Evolutionary conservation across 2,797 vertebrate species (phyloP), one percentile per base, ranked within the genome.

Genomic region (Lutjanus argentimaculatus): DNA sequence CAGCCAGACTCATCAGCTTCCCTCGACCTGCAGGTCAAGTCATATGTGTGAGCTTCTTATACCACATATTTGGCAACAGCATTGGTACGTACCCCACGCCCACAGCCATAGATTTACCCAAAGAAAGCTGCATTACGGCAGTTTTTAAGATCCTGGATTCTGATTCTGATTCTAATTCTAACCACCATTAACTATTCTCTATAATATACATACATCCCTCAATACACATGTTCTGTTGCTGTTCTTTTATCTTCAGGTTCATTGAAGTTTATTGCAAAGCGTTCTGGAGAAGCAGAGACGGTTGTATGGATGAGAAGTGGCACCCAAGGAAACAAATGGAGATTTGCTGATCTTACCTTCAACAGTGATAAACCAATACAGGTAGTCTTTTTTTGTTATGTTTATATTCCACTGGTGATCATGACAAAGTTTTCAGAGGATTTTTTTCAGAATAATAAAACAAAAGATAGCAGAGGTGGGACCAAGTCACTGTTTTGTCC

Each of bases 251-350:
- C 58, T 67, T 11, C 71, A 96, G 95, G 95, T 57, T 93, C 94
- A 17, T 56, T 96, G 72, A 95, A 75, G 82, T 95, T 96, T 66
- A 92, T 96, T 53, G 76, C 84, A 64, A 95, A 91, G 79, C 70
- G 16, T 17, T 40, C 87, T 10, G 89, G 84, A 61, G 92, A 93
- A 25, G 55, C 53, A 8, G 92, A 95, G 57, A 93, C 77, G 0
- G 71, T 95, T 21, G 76, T 93, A 3, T 96, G 96, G 96, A 91
- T 95, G 79, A 94, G 94, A 80, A 93, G 65, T 43, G 95, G 94
- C 49, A 96, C 94, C 53, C 96, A 96, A 77, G 96, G 96, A 77
- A 93, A 95, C 86, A 96, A 95, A 85, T 96, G 96, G 96, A 89
- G 87, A 75, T 96, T 95, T 86, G 94, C 91, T 36, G 95, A 96